Conservation (phyloP, 2,888 invertebrate species). For the Macaria liturata region DNA sequence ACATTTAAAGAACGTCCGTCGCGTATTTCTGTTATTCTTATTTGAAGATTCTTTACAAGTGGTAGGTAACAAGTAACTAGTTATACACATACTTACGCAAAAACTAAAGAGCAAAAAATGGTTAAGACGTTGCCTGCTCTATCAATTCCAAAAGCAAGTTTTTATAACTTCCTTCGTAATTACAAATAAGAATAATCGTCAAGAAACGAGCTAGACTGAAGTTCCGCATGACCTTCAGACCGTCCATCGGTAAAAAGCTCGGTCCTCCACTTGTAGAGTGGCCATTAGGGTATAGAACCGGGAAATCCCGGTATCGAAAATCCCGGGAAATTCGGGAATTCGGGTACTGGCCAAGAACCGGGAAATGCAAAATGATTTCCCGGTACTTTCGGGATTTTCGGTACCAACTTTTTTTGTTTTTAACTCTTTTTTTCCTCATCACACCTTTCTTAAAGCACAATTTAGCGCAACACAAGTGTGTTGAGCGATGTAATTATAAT, state of each 20-base stretch:
- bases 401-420: no score
- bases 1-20: background rate
- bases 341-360: no score
- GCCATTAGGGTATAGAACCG: no score
- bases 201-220: slow-evolving; percentile 51
- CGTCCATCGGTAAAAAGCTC: slow-evolving; percentile 66
- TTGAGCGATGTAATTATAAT: no score
- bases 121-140: slow-evolving; percentile 48
- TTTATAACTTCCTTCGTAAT: slow-evolving; percentile 65
- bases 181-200: slow-evolving; percentile 53
- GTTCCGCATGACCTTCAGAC: slow-evolving; percentile 72
- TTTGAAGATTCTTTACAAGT: slow-evolving; percentile 14
- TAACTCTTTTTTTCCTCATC: no score
- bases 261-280: slow-evolving; percentile 26
- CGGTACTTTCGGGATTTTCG: no score
- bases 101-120: slow-evolving; percentile 29
- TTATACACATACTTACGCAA: slow-evolving; percentile 12
- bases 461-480: no score
- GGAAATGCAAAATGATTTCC: no score
- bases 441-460: no score
- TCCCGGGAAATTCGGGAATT: no score
- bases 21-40: slow-evolving; percentile 1
- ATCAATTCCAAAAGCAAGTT: slow-evolving; percentile 50
- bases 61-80: slow-evolving; percentile 9
- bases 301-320: no score